phyloP scores from a whole-genome alignment of 2,113 vertebrate genomes.

The Vicugna pacos region DNA sequence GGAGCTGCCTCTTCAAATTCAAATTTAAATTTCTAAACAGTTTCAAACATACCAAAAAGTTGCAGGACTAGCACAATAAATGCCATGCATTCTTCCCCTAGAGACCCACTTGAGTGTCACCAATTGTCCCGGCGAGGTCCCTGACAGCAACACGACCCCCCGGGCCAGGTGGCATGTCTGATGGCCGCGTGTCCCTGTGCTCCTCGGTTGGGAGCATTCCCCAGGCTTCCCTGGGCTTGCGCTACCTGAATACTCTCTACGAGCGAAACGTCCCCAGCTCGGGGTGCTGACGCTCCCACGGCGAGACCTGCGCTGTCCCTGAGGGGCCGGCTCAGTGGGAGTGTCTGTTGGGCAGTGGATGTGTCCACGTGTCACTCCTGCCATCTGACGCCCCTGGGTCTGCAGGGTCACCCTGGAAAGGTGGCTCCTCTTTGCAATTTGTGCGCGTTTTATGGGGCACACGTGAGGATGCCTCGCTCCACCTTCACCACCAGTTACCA shows the following conservation, averaged over 20 bases:
- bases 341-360: accelerated
- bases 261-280: background rate
- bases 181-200: accelerated
- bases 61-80: background rate
- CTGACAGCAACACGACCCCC: too few species aligned
- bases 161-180: too few species aligned
- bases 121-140: accelerated
- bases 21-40: background rate
- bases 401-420: background rate
- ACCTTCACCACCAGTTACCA: accelerated
- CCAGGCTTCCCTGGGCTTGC: background rate
- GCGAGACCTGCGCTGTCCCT: background rate
- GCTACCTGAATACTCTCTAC: background rate
- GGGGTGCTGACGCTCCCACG: too few species aligned
- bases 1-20: background rate
- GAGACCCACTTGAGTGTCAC: background rate
- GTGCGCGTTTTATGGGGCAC: background rate
- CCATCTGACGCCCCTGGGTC: accelerated
- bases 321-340: too few species aligned
- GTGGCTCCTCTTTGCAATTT: accelerated
- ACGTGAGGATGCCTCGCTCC: accelerated
- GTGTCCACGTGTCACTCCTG: accelerated
- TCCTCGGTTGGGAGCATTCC: background rate
- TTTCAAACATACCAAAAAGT: background rate
- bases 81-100: background rate